Evolutionary conservation across 1,140 invertebrate genomes (phyloP).

Genomic region (Trichonephila clavata): DNA sequence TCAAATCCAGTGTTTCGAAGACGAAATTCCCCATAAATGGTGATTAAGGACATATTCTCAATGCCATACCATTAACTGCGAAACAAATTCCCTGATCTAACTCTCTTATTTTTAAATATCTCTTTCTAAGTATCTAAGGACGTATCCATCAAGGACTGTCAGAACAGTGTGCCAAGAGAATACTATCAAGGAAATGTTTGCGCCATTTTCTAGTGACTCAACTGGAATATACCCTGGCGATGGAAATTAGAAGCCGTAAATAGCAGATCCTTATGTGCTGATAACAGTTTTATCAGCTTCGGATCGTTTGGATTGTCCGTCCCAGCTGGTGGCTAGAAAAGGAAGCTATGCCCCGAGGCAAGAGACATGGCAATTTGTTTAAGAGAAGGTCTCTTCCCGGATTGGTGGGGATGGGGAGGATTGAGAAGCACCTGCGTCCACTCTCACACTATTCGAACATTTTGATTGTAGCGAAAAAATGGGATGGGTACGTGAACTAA

Average conservation of each 20-base stretch:
- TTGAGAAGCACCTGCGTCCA: background rate
- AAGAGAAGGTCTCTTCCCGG: background rate
- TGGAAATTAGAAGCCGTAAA: background rate
- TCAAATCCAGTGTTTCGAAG: too few species aligned
- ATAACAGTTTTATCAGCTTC: conserved; percentile 1
- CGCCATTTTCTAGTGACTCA: background rate
- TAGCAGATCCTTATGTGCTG: background rate
- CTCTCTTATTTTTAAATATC: background rate
- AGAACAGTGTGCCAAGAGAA: background rate
- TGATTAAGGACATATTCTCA: too few species aligned
- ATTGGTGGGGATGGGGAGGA: too few species aligned
- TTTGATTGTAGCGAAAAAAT: background rate
- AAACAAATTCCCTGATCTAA: background rate
- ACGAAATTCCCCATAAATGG: too few species aligned
- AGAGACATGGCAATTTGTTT: conserved; percentile 11
- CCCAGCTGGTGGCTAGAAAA: background rate
- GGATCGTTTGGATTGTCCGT: background rate
- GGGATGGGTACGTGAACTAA: background rate
- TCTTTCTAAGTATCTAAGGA: background rate
- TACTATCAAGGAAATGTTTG: background rate
- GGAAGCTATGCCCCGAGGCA: background rate
- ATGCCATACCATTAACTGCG: too few species aligned
- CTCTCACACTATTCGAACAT: background rate
- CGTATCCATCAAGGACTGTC: background rate
- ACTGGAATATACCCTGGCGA: background rate